Percentiles rank a stretch among this genome's conserved stretches.
phyloP scores from a whole-genome alignment of 2,113 vertebrate species.

The Gymnarchus niloticus region DNA sequence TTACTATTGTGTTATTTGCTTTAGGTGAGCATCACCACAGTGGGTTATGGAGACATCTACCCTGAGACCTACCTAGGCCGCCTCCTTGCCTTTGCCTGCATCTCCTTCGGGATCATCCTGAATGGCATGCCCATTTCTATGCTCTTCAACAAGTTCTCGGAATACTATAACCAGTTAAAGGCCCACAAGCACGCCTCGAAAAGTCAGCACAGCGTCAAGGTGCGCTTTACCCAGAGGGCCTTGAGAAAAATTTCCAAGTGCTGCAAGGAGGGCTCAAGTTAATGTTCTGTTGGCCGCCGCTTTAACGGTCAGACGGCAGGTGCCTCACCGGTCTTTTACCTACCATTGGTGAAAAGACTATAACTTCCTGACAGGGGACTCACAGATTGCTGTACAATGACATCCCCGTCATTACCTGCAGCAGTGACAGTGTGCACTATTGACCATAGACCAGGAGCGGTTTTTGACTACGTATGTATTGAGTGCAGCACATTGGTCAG shows the following conservation, averaged over 20 bases:
- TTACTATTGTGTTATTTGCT: neutral
- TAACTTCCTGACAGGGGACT: too few species aligned
- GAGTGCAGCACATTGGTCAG: neutral
- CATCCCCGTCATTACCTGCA: too few species aligned
- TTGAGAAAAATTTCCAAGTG: constrained; percentile 32
- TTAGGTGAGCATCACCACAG: constrained; percentile 82
- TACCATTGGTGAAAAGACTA: neutral
- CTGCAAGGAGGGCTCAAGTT: constrained; percentile 27
- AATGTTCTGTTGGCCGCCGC: neutral
- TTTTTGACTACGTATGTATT: neutral
- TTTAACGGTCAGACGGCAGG: neutral
- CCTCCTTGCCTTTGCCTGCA: constrained; percentile 71
- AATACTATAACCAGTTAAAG: constrained; percentile 79
- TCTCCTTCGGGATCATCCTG: constrained; percentile 83
- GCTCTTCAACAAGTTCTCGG: constrained; percentile 83
- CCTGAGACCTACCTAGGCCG: constrained; percentile 72
- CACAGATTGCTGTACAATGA: neutral
- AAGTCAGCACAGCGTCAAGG: constrained; percentile 49
- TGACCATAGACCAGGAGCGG: neutral
- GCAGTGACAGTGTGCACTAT: neutral
- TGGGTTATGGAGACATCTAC: constrained; percentile 79
- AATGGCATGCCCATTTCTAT: constrained; percentile 90
- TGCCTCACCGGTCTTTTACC: neutral
- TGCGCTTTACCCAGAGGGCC: constrained; percentile 53
- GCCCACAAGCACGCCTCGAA: constrained; percentile 34